These are phyloP conservation scores for Gymnothorax javanicus DNA, from an alignment of 2,797 vertebrate genomes.

Conservation along the genomic window DNA sequence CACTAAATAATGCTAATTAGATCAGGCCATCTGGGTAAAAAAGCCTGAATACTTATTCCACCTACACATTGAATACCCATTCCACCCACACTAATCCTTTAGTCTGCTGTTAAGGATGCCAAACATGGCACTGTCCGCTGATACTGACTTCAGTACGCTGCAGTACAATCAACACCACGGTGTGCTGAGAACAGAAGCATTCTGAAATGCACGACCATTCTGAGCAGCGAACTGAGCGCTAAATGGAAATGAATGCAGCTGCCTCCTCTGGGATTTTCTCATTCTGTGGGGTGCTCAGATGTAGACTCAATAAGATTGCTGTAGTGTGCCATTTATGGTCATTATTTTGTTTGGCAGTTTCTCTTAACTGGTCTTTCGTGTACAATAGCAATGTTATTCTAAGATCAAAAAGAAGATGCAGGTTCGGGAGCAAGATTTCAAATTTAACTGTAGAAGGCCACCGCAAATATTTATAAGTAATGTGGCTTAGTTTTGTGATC, in stretches of 20 bases:
- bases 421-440: neutral
- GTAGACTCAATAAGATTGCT: neutral
- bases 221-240: neutral
- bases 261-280: neutral
- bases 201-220: neutral
- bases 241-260: neutral
- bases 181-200: neutral
- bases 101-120: too few species aligned
- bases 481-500: neutral
- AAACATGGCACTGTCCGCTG: neutral
- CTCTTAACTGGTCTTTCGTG: neutral
- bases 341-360: neutral
- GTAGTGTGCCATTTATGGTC: neutral
- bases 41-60: neutral
- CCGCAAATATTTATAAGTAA: neutral
- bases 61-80: neutral
- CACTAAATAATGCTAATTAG: neutral
- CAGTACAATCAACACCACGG: neutral
- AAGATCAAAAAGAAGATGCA: neutral
- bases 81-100: neutral
- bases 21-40: neutral
- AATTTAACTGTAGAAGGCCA: neutral
- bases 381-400: neutral
- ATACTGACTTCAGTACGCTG: neutral
- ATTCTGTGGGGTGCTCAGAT: neutral